phyloP scores from a whole-genome alignment of 2,888 invertebrate species.

The Drosophila ezoana region DNA sequence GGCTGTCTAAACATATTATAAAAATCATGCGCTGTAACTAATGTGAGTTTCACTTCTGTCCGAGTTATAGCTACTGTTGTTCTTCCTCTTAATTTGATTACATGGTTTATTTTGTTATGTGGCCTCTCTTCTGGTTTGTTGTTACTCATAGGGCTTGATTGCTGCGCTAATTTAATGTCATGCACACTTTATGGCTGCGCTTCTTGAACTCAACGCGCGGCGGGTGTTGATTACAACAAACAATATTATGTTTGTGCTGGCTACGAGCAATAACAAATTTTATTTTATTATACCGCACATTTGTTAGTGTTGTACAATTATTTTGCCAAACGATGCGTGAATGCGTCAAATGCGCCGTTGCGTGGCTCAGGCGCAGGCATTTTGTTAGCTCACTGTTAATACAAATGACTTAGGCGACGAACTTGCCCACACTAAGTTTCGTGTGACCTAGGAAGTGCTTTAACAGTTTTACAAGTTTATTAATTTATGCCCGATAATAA shows the following conservation, averaged over 20 bases:
- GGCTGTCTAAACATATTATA: constrained; percentile 13
- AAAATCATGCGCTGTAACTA: constrained; percentile 72
- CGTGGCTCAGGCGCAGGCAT: constrained; percentile 38
- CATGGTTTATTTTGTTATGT: constrained; percentile 52
- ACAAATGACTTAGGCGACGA: constrained; percentile 54
- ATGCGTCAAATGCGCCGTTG: constrained; percentile 63
- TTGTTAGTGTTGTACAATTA: constrained; percentile 57
- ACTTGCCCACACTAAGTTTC: constrained; percentile 32
- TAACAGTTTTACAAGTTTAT: constrained; percentile 69
- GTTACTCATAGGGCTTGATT: constrained; percentile 45
- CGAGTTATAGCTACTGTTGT: constrained; percentile 36
- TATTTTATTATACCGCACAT: constrained; percentile 60
- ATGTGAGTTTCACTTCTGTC: constrained; percentile 51
- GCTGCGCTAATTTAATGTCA: constrained; percentile 74
- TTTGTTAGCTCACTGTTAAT: constrained; percentile 34
- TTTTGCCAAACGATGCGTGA: constrained; percentile 73
- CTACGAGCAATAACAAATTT: constrained; percentile 32
- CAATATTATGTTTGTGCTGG: constrained; percentile 38
- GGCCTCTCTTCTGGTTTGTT: constrained; percentile 4
- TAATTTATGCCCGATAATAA: constrained; percentile 61
- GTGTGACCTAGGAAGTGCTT: constrained; percentile 44
- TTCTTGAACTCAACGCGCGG: constrained; percentile 27
- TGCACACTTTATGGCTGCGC: constrained; percentile 61
- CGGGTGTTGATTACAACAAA: constrained; percentile 74
- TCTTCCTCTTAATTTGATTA: constrained; percentile 69